phyloP scores from a whole-genome alignment of 1,140 invertebrate species.

The Elymnias hypermnestra region DNA sequence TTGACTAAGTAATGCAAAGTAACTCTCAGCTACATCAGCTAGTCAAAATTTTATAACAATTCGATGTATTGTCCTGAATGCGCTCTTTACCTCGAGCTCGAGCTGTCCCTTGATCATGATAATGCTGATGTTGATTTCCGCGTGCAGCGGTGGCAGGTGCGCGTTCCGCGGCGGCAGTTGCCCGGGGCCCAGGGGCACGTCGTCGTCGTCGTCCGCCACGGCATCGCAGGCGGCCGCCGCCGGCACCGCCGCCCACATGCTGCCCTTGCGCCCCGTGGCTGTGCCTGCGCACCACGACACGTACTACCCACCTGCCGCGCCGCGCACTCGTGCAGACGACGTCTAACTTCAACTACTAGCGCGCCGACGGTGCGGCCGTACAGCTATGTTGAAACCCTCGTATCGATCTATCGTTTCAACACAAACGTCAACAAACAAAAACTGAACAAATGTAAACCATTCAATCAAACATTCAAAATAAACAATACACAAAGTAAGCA shows the following conservation, averaged over 20 bases:
- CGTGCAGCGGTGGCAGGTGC: constrained; percentile 80
- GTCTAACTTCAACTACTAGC: constrained; percentile 5
- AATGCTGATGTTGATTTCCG: constrained; percentile 91
- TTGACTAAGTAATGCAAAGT: too few relatives aligned
- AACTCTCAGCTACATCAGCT: too few relatives aligned
- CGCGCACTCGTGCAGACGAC: neutral
- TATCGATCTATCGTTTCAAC: constrained; percentile 22
- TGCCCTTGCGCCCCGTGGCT: constrained; percentile 71
- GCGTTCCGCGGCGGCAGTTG: constrained; percentile 86
- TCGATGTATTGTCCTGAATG: too few relatives aligned
- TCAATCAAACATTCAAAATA: constrained; percentile 65
- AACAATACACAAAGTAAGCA: constrained; percentile 71
- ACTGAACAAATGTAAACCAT: constrained; percentile 56
- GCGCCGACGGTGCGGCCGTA: constrained; percentile 9
- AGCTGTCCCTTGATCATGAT: constrained; percentile 93
- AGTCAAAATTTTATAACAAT: too few relatives aligned
- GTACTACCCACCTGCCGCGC: constrained; percentile 31
- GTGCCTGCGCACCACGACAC: constrained; percentile 41
- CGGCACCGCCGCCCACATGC: constrained; percentile 71
- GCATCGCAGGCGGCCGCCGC: constrained; percentile 49
- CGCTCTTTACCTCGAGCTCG: constrained; percentile 92
- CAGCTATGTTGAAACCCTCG: constrained; percentile 18
- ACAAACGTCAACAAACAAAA: constrained; percentile 27
- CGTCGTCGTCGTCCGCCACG: constrained; percentile 53
- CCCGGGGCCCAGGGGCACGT: constrained; percentile 82